Evolutionary conservation across 1,140 invertebrate species (phyloP).

Genomic region (Theocolax elegans): DNA sequence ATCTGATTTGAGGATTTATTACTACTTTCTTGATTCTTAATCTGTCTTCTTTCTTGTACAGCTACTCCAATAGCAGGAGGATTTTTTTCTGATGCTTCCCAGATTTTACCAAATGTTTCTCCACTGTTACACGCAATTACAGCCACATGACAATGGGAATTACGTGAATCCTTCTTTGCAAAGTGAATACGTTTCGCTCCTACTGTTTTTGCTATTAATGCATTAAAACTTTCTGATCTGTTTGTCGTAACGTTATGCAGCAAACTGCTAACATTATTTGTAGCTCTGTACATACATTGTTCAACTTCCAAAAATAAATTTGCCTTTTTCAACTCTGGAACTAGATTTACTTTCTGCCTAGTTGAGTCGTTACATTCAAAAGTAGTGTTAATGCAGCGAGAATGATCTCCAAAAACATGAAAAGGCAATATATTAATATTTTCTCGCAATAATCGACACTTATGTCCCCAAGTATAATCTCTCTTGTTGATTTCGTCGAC

Average conservation of each 20-base stretch:
- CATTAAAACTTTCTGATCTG: conserved; percentile 1
- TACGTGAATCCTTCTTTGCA: conserved; percentile 18
- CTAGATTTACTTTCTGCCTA: too few species aligned
- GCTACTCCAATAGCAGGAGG: background rate
- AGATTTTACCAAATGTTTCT: background rate
- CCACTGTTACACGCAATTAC: conserved; percentile 17
- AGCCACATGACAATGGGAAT: conserved; percentile 3
- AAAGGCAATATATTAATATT: too few species aligned
- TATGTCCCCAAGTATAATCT: too few species aligned
- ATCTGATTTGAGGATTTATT: background rate
- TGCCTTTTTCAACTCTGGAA: too few species aligned
- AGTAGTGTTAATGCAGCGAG: too few species aligned
- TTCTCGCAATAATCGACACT: too few species aligned
- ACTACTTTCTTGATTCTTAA: background rate
- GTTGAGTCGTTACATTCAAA: too few species aligned
- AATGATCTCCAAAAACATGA: too few species aligned
- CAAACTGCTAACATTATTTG: background rate
- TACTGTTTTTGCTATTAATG: conserved; percentile 1
- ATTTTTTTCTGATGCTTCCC: background rate
- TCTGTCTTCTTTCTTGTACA: background rate
- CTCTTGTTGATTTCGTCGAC: too few species aligned
- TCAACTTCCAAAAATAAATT: too few species aligned
- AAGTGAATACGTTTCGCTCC: conserved; percentile 30
- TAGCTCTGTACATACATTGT: background rate
- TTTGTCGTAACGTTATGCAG: background rate